Evolutionary conservation across 2,113 vertebrate species (phyloP).

Genomic region (Trogon surrucura): DNA sequence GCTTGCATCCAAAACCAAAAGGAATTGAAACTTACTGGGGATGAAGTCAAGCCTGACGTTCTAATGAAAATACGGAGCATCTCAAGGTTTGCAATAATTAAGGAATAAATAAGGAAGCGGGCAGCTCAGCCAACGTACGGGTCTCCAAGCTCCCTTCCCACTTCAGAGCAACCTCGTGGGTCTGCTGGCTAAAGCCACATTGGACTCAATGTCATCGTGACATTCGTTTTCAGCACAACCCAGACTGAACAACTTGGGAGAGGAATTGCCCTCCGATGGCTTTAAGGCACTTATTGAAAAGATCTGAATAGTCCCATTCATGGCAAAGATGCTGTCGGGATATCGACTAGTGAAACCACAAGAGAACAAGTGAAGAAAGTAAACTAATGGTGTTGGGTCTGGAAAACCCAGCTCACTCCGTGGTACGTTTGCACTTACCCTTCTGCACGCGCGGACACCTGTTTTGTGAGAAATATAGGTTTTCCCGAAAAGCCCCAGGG

Average conservation of each 20-base stretch:
- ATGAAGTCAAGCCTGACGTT: neutral
- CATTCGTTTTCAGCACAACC: neutral
- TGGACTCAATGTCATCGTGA: accelerated
- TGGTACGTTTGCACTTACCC: neutral
- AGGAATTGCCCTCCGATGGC: neutral
- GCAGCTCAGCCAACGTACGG: neutral
- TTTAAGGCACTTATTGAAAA: neutral
- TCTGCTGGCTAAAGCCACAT: neutral
- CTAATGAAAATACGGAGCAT: neutral
- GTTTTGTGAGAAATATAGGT: neutral
- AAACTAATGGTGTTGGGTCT: neutral
- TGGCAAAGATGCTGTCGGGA: neutral
- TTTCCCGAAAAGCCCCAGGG: neutral
- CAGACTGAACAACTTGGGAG: neutral
- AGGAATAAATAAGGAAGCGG: neutral
- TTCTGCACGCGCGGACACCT: neutral
- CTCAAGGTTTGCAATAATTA: neutral
- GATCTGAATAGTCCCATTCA: neutral
- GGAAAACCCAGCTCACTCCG: neutral
- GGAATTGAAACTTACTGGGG: neutral
- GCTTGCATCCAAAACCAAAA: neutral
- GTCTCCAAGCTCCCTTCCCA: neutral
- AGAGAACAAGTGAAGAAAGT: neutral
- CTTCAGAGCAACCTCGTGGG: neutral
- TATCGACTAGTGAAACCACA: neutral